Percentiles rank a stretch among this genome's conserved stretches.
phyloP scores from a whole-genome alignment of 1,140 invertebrate species.

The Anoplophora glabripennis region DNA sequence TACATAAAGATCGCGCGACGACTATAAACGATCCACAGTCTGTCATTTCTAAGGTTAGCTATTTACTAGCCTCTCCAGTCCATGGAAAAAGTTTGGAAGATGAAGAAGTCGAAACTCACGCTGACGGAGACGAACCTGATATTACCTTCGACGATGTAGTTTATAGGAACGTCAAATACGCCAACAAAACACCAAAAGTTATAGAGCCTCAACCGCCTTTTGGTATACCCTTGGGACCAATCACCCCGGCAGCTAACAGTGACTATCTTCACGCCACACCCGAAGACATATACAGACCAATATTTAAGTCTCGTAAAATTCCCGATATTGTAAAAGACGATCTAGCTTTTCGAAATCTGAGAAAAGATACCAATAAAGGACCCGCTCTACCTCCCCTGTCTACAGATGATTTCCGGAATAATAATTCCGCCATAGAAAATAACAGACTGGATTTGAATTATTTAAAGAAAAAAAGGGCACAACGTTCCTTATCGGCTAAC shows the following conservation, averaged over 20 bases:
- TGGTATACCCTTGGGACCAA: constrained; percentile 81
- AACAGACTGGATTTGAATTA: constrained; percentile 36
- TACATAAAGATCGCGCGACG: constrained; percentile 58
- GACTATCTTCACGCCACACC: constrained; percentile 81
- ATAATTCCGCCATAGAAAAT: constrained; percentile 20
- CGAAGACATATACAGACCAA: constrained; percentile 56
- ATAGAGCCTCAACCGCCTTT: constrained; percentile 82
- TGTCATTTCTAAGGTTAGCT: constrained; percentile 62
- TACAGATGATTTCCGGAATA: constrained; percentile 44
- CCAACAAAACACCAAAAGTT: constrained; percentile 68
- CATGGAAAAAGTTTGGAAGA: constrained; percentile 47
- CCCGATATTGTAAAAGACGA: constrained; percentile 85
- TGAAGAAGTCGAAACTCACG: constrained; percentile 49
- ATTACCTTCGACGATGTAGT: constrained; percentile 79
- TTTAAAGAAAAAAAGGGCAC: constrained; percentile 69
- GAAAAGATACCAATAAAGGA: constrained; percentile 68
- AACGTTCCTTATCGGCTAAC: constrained; percentile 76
- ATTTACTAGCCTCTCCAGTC: constrained; percentile 70
- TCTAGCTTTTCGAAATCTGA: constrained; percentile 76
- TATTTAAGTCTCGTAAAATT: constrained; percentile 63
- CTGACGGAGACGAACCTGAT: constrained; percentile 73
- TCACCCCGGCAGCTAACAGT: constrained; percentile 69
- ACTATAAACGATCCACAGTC: constrained; percentile 56
- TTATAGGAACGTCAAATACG: constrained; percentile 73
- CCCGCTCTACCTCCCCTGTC: constrained; percentile 47